Base-by-base conservation (phyloP, 2,113 vertebrate genomes). In the Cricetomys ansorgei region DNA sequence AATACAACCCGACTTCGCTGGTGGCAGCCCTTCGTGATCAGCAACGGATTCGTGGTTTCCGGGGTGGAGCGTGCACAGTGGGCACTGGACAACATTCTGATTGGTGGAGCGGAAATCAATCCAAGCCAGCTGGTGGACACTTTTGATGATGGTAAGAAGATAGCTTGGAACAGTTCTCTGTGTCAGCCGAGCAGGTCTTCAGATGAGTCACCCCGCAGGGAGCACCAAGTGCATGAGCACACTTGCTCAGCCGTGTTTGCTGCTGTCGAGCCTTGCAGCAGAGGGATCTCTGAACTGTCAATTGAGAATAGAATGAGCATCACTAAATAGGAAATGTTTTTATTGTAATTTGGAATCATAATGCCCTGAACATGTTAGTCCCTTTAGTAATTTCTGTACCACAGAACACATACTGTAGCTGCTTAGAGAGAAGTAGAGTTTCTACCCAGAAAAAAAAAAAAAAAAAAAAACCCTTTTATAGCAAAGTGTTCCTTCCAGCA, bases 51-150 rank as follows among this genome's bases (percentile, higher is more conserved):
- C 5, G 99, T 99, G 88, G 98, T 99, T 23, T 98, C 99, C 0
- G 99, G 99, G 89, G 98, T 98, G 1, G 99, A 99, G 43, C 99
- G 99, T 55, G 99, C 99, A 0, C 99, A 99, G 98, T 99, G 99
- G 99, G 99, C 99, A 0, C 98, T 99, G 84, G 99, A 99, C 92
- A 99, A 99, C 97, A 99, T 99, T 98, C 98, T 99, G 50, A 99
- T 99, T 10, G 99, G 99, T 0, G 99, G 99, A 53, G 99, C 99
- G 23, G 99, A 99, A 98, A 99, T 99, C 98, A 99, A 99, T 97
- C 99, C 99, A 62, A 99, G 99, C 97, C 99, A 99, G 48, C 98
- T 99, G 90, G 99, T 99, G 0, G 99, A 99, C 93, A 99, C 99
- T 0, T 99, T 99, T 96, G 99, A 99, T 93, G 99, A 99, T 1